Evolutionary conservation across 2,888 invertebrate species (phyloP).

Genomic region (Aphidoletes aphidimyza): DNA sequence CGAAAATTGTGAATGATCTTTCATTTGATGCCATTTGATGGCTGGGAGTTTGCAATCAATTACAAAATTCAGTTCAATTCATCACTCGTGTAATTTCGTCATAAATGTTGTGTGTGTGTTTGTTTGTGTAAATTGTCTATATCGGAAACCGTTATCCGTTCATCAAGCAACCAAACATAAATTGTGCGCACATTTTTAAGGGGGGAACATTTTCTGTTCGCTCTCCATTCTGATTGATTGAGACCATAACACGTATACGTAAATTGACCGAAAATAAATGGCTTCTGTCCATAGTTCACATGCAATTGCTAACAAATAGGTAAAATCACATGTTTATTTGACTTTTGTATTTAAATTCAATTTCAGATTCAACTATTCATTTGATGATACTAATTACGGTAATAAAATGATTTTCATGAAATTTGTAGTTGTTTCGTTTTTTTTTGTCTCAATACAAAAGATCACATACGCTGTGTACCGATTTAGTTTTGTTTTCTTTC

Average conservation of each 20-base stretch:
- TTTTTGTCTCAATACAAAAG: neutral
- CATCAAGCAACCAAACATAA: no score
- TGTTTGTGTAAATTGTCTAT: no score
- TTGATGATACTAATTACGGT: neutral
- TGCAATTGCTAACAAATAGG: neutral
- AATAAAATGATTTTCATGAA: conserved; percentile 22
- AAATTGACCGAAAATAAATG: neutral
- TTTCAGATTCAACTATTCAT: no score
- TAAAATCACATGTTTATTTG: neutral
- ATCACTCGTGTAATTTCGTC: neutral
- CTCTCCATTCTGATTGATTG: no score
- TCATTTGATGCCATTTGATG: conserved; percentile 12
- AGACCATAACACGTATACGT: neutral
- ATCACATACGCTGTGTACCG: neutral
- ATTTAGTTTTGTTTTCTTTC: neutral
- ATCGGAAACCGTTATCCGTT: no score
- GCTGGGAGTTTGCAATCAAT: neutral
- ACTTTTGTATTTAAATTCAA: neutral
- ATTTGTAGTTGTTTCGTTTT: no score
- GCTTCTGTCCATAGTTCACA: neutral
- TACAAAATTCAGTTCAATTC: neutral
- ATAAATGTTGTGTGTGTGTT: no score
- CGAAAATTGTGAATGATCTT: no score
- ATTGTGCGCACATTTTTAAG: no score
- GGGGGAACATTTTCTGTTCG: no score